Conservation (phyloP, 2,113 vertebrate genomes). For the Antennarius striatus region DNA sequence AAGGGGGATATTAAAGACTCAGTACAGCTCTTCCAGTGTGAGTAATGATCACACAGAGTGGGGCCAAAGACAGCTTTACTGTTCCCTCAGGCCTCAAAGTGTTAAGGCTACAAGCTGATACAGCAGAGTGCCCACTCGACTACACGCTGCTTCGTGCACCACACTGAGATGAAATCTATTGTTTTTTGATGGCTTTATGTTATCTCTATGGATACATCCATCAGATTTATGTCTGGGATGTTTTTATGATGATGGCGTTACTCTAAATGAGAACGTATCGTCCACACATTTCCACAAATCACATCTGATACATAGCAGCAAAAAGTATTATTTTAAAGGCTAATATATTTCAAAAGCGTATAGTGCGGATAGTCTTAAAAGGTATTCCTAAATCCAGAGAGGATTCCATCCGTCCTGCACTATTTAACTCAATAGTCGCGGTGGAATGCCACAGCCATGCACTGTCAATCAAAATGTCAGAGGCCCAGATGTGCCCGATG, state of each 20-base stretch:
- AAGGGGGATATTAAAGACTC: conserved; percentile 59
- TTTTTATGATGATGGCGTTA: neutral
- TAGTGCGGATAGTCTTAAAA: too few species aligned
- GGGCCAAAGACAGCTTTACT: conserved; percentile 58
- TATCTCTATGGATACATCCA: conserved; percentile 3
- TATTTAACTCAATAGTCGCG: too few species aligned
- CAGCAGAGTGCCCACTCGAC: conserved; percentile 23
- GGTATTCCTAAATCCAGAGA: too few species aligned
- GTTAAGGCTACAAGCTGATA: conserved; percentile 49
- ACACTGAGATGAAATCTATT: conserved; percentile 25
- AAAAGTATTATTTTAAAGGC: neutral
- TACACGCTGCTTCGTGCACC: conserved; percentile 37
- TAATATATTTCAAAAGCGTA: too few species aligned
- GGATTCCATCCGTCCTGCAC: too few species aligned
- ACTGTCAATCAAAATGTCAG: too few species aligned
- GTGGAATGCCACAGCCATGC: too few species aligned
- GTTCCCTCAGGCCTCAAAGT: conserved; percentile 55
- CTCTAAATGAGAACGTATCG: neutral
- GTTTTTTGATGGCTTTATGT: conserved; percentile 45
- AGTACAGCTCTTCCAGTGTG: conserved; percentile 52
- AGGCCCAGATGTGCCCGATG: too few species aligned
- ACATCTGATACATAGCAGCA: neutral
- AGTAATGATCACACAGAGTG: conserved; percentile 50
- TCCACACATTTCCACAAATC: conserved; percentile 2
- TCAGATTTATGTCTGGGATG: conserved; percentile 15